phyloP scores from a whole-genome alignment of 2,888 invertebrate species.

The Allygus modestus region DNA sequence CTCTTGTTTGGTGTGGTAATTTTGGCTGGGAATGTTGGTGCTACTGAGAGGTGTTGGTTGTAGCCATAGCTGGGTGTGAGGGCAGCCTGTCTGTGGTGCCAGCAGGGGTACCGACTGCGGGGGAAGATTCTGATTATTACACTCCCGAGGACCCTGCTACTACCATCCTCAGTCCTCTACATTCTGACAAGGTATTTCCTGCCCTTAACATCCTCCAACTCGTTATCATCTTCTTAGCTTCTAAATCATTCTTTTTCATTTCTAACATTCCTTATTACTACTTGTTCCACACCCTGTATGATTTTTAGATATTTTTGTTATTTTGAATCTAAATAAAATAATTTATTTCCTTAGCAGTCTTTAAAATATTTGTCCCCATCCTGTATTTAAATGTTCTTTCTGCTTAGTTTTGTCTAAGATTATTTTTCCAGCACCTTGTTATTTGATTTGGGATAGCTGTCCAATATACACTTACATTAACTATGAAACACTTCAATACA shows the following conservation, averaged over 20 bases:
- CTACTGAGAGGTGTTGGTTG: slow-evolving; percentile 19
- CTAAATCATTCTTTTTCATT: too few relatives aligned
- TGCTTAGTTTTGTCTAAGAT: too few relatives aligned
- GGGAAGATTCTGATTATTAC: slow-evolving; percentile 87
- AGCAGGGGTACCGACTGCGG: slow-evolving; percentile 54
- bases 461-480: too few relatives aligned
- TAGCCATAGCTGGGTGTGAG: slow-evolving; percentile 52
- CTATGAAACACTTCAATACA: too few relatives aligned
- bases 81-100: slow-evolving; percentile 47
- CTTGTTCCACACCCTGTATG: not conserved
- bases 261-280: too few relatives aligned
- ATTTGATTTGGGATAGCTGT: too few relatives aligned
- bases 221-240: not conserved
- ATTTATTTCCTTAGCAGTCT: too few relatives aligned
- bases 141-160: slow-evolving; percentile 87
- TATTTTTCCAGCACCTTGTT: too few relatives aligned
- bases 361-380: too few relatives aligned
- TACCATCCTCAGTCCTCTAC: slow-evolving; percentile 82
- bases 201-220: not conserved
- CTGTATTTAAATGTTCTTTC: too few relatives aligned
- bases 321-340: too few relatives aligned
- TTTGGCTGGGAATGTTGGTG: slow-evolving; percentile 1
- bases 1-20: not conserved
- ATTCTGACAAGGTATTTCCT: slow-evolving; percentile 73
- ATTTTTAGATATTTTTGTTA: not conserved